Evolutionary conservation across 2,888 invertebrate genomes (phyloP), one percentile per base, ranked within the genome.

Genomic region (Erebia palarica): DNA sequence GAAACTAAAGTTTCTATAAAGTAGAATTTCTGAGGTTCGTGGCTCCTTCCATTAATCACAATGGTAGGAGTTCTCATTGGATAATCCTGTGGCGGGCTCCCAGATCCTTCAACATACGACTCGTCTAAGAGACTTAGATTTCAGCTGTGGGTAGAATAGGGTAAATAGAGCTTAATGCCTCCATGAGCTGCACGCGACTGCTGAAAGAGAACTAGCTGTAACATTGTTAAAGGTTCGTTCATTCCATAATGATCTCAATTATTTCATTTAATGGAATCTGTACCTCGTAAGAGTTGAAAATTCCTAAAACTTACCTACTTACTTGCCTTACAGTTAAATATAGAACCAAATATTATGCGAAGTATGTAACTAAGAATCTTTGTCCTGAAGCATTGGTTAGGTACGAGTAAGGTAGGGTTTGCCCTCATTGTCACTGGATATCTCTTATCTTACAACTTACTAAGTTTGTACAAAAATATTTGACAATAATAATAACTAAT

Each of bases 231-330:
- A 27, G 21, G 7, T 21, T 58, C 27, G 16, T 18, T 63, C 47
- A 63, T 63, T 63, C 63, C 63, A 21, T 9, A 9, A 21, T 63
- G 63, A 63, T 63, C 63, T 63, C 63, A 63, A 14, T 36, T 7
- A 36, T 49, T 63, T 47, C 18, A 47, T 61, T 61, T 47, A 21
- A 18, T 47, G 18, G 27, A 21, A 27, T 58, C 13, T 27, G 13
- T 58, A 27, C 14, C n/a, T 44, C 13, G 11, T 47, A 49, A 21
- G 21, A 11, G 16, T 16, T 16, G 8, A 16, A 42, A 63, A 49
- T 63, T 27, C 27, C 27, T 27, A 27, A 3, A 27, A 27, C 27
- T 27, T 27, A 27, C 27, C 27, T 27, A 27, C 27, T 27, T 27
- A 27, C 27, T 27, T 27, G 27, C 3, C 63, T 63, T 60, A 63